These are phyloP conservation scores for Erpobdella octoculata DNA, from an alignment of 2,888 invertebrate species.

Conservation along the genomic window DNA sequence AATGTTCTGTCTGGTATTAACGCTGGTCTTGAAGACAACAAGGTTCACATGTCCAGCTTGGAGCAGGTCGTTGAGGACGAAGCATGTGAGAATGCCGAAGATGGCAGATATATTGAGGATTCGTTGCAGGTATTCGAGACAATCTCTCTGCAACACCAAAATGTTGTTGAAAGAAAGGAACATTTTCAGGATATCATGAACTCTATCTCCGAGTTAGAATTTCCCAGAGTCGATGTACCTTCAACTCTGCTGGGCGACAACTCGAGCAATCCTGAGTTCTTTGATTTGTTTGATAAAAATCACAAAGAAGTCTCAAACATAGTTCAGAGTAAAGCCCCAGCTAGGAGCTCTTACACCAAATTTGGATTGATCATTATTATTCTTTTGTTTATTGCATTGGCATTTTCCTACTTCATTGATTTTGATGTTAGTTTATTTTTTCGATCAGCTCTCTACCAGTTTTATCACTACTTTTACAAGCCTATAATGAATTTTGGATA, in stretches of 20 bases:
- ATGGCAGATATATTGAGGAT: background rate
- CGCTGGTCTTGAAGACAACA: background rate
- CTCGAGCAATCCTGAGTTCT: slow-evolving; percentile 5
- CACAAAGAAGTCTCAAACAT: background rate
- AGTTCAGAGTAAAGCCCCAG: too few species aligned
- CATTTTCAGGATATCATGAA: background rate
- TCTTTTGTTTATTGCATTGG: too few species aligned
- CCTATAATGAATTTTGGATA: too few species aligned
- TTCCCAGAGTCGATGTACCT: too few species aligned
- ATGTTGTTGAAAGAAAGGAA: background rate
- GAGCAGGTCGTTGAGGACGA: slow-evolving; percentile 3
- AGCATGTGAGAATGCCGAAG: background rate
- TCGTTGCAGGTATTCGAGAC: background rate
- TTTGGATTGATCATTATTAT: too few species aligned
- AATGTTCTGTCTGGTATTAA: too few species aligned
- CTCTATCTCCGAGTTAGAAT: too few species aligned
- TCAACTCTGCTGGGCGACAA: background rate
- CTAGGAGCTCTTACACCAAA: too few species aligned
- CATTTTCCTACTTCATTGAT: too few species aligned
- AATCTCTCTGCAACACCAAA: background rate
- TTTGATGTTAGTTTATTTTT: too few species aligned
- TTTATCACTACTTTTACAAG: too few species aligned
- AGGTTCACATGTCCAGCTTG: background rate
- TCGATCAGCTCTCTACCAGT: too few species aligned
- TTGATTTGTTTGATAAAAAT: background rate